These are phyloP conservation scores for Zenarchopterus dispar DNA, from an alignment of 2,797 vertebrate genomes.

Conservation along the genomic window DNA sequence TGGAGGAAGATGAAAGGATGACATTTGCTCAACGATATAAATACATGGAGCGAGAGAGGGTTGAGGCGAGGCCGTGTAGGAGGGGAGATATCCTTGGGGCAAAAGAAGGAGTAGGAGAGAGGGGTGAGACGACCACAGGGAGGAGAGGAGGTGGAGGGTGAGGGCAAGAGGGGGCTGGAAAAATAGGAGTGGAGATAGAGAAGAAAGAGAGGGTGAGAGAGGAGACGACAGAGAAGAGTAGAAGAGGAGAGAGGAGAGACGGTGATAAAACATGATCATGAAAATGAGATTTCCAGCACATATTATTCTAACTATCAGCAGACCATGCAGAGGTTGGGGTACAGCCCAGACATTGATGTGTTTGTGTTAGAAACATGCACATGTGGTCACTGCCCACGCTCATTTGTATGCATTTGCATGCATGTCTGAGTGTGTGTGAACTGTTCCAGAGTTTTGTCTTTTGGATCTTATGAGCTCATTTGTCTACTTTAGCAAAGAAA, in stretches of 20 bases:
- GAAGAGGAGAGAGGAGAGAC: conserved; percentile 10
- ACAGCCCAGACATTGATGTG: not conserved
- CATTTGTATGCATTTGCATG: conserved; percentile 28
- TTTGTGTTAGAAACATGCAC: conserved; percentile 18
- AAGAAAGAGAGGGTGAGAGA: conserved; percentile 30
- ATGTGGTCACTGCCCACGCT: conserved; percentile 20
- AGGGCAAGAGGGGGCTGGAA: conserved; percentile 57
- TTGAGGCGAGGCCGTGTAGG: conserved; percentile 74
- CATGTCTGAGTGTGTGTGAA: conserved; percentile 22
- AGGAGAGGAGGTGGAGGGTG: conserved; percentile 69
- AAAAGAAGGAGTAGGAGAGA: conserved; percentile 74
- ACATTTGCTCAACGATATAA: conserved; percentile 83
- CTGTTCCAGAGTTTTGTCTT: conserved; percentile 11
- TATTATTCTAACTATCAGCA: conserved; percentile 54
- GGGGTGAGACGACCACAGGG: conserved; percentile 70
- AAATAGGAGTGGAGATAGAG: conserved; percentile 41
- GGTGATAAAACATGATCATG: conserved; percentile 22
- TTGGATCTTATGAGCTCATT: conserved; percentile 37
- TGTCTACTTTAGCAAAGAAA: conserved; percentile 16
- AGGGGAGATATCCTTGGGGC: conserved; percentile 80
- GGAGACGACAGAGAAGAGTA: conserved; percentile 18
- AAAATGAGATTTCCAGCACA: conserved; percentile 57
- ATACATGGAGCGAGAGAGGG: conserved; percentile 77
- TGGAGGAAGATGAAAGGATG: conserved; percentile 83
- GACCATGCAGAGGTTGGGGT: not conserved